Conservation (phyloP, 2,113 vertebrate genomes). For the Sprattus sprattus region DNA sequence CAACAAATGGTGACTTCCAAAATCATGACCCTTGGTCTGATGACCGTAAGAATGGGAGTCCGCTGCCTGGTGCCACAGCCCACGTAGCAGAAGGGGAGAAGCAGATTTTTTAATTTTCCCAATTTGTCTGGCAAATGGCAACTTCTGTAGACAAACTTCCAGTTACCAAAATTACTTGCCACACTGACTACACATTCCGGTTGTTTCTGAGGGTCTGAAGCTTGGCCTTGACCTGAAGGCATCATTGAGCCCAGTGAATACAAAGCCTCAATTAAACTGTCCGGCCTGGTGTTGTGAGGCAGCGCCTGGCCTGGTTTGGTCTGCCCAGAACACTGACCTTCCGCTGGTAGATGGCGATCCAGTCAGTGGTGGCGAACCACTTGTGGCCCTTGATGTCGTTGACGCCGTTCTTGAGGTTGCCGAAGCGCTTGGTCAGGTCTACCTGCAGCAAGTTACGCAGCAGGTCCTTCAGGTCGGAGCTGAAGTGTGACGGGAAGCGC, state of each 20-base stretch:
- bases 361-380: conserved; percentile 92
- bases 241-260: not conserved
- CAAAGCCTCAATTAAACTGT: not conserved
- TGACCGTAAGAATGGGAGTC: not conserved
- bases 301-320: not conserved
- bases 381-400: conserved; percentile 94
- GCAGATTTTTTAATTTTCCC: too few relatives aligned
- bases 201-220: not conserved
- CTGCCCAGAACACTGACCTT: conserved; percentile 70
- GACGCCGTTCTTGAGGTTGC: conserved; percentile 92
- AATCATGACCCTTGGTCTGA: not conserved
- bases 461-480: conserved; percentile 90
- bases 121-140: too few relatives aligned
- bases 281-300: not conserved
- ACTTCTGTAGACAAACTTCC: not conserved
- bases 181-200: not conserved
- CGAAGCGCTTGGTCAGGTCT: conserved; percentile 91
- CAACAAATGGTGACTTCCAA: not conserved
- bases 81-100: too few relatives aligned
- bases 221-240: not conserved
- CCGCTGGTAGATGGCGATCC: conserved; percentile 93
- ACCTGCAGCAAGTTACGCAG: conserved; percentile 91
- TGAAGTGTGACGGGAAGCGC: conserved; percentile 92
- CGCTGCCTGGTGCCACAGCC: too few relatives aligned
- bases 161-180: not conserved